Conservation (phyloP, 2,797 vertebrate genomes). For the Artibeus lituratus region DNA sequence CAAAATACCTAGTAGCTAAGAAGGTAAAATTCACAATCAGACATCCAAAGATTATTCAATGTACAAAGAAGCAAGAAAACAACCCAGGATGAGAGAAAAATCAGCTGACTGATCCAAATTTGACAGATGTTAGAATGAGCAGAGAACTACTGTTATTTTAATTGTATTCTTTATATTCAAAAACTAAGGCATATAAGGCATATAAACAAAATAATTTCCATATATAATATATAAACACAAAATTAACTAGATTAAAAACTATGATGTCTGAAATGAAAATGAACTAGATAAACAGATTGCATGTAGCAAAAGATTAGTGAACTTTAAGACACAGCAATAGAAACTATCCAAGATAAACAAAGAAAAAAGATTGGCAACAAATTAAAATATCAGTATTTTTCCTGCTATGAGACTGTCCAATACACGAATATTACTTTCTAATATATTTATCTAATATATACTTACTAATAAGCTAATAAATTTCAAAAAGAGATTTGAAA, state of each 20-base stretch:
- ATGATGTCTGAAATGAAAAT: constrained; percentile 15
- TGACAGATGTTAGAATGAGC: neutral
- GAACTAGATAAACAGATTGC: neutral
- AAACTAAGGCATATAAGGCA: neutral
- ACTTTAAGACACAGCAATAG: neutral
- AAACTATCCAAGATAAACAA: neutral
- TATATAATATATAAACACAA: neutral
- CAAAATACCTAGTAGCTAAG: neutral
- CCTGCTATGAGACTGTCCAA: neutral
- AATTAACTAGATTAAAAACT: neutral
- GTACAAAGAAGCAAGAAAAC: neutral
- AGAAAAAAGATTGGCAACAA: neutral
- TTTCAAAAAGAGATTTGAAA: neutral
- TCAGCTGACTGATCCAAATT: neutral
- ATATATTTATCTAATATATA: neutral
- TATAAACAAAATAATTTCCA: neutral
- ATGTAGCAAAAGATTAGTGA: neutral
- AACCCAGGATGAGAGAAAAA: neutral
- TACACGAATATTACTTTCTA: constrained; percentile 5
- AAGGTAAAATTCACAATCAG: constrained; percentile 2
- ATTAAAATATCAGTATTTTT: neutral
- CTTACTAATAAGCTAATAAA: neutral
- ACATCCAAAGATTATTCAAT: neutral
- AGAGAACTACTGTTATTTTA: neutral
- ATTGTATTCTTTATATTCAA: neutral